These are phyloP conservation scores for Griposia aprilina DNA, from an alignment of 2,888 invertebrate species.

Conservation along the genomic window DNA sequence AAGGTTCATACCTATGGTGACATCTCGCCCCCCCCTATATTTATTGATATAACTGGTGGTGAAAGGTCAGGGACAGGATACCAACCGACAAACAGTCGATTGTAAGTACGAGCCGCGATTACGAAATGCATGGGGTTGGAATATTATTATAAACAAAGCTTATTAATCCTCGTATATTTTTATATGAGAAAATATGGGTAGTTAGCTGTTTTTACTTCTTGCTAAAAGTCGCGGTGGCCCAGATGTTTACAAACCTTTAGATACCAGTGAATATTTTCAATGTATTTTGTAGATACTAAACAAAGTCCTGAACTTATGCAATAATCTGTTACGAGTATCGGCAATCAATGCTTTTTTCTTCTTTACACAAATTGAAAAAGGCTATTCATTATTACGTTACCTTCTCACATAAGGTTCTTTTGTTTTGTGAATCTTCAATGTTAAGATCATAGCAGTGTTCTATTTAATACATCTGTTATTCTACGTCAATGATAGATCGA, in stretches of 20 bases:
- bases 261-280: neutral
- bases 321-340: neutral
- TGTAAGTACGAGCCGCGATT: slow-evolving; percentile 11
- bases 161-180: neutral
- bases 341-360: neutral
- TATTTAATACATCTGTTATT: slow-evolving; percentile 19
- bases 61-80: slow-evolving; percentile 51
- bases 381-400: neutral
- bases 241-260: neutral
- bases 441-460: slow-evolving; percentile 18
- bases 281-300: neutral
- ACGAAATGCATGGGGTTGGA: neutral
- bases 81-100: slow-evolving; percentile 11
- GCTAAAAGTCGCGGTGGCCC: neutral
- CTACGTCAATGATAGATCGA: slow-evolving; percentile 39
- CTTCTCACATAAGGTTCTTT: neutral
- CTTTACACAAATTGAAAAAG: neutral
- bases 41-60: slow-evolving; percentile 37
- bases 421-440: slow-evolving; percentile 7
- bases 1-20: slow-evolving; percentile 32
- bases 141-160: neutral
- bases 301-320: neutral
- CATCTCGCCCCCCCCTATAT: slow-evolving; percentile 21
- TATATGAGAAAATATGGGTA: neutral
- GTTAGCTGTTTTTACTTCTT: neutral